Conservation (phyloP, 2,113 vertebrate species). For the Falco punctatus region DNA sequence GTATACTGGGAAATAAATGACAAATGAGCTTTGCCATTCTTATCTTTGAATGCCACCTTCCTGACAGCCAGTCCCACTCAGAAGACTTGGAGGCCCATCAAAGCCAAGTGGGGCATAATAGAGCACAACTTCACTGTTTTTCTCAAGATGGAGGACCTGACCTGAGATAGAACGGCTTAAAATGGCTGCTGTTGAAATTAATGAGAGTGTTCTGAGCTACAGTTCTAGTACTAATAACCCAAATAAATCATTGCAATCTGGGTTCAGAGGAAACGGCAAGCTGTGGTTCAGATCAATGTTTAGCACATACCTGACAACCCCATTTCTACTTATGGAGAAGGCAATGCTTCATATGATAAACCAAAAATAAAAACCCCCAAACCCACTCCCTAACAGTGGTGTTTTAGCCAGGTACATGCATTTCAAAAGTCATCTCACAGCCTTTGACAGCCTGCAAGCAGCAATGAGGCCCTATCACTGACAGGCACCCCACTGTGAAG, state of each 20-base stretch:
- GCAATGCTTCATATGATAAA: neutral
- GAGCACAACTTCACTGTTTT: neutral
- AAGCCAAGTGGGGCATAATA: neutral
- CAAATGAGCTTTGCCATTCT: neutral
- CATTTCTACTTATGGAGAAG: neutral
- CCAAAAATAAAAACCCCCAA: neutral
- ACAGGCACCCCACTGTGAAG: neutral
- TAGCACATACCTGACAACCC: neutral
- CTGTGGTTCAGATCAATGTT: neutral
- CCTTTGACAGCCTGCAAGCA: neutral
- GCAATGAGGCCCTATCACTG: neutral
- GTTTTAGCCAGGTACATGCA: neutral
- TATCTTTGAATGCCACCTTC: neutral
- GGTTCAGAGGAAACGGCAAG: neutral
- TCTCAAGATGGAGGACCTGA: neutral
- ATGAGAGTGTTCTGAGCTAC: neutral
- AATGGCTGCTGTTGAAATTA: neutral
- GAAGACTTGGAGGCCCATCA: neutral
- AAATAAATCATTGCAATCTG: neutral
- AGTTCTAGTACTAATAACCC: neutral
- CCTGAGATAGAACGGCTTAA: neutral
- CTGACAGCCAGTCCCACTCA: neutral
- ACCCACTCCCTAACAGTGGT: neutral
- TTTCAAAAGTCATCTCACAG: neutral
- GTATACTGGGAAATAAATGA: neutral